Base-by-base conservation (phyloP, 2,113 vertebrate species). In the Dicentrarchus labrax region DNA sequence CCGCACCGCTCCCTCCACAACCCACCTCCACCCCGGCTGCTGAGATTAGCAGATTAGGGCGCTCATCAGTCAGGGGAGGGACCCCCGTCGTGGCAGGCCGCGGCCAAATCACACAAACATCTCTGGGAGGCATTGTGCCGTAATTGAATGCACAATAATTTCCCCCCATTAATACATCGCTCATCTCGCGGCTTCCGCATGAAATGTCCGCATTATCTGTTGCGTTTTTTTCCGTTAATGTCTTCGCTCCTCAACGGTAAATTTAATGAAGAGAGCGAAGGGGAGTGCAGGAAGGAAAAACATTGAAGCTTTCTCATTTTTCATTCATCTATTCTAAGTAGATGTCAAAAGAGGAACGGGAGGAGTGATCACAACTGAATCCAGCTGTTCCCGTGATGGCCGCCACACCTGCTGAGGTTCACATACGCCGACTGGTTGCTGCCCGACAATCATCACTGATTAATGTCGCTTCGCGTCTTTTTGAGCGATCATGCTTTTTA, bases 21-120 rank as follows among this genome's bases (percentile, higher is more conserved):
- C 41, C 86, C 66, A 76, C 74, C 83, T 89, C 95, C 95, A 95
- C 96, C 94, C 96, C 95, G 95, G 97, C 97, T 96, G 96, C 95
- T 57, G 81, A 99, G 98, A 98, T 99, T 98, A 98, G 97, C 96
- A 98, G 98, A 99, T 98, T 98, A 98, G 97, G 96, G 96, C 95
- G 96, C 96, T 97, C 97, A 97, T 98, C 97, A 97, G 95, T 98
- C 96, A 96, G 95, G 94, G 94, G 94, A 93, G 95, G 95, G 95
- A 72, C 78, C 96, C 97, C 97, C 84, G 95, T 95, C 93, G 97
- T 66, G 93, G 96, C 66, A 95, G 95, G 95, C 95, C 89, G 92
- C 93, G 13, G 95, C 94, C 96, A 96, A 97, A 97, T 98, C 97
- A 97, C 97, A 97, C 85, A 91, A 90, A 98, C 96, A 97, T 98